Evolutionary conservation across 2,888 invertebrate species (phyloP).

Genomic region (Drosophila kuntzei): DNA sequence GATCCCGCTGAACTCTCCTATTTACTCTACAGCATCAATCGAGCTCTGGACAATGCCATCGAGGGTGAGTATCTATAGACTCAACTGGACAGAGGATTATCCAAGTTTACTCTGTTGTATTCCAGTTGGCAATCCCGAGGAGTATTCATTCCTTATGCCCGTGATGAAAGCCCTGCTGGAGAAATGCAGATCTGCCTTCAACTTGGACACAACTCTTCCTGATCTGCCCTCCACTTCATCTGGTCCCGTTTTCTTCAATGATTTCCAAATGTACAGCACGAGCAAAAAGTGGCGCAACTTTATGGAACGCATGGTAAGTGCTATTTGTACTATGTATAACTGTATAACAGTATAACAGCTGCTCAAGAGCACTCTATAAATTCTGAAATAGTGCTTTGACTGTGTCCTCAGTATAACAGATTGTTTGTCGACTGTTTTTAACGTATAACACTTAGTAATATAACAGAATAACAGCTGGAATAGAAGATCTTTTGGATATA

Average conservation of each 20-base stretch:
- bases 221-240: conserved; percentile 86
- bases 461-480: too few relatives aligned
- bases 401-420: too few relatives aligned
- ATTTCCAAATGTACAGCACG: conserved; percentile 87
- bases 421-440: too few relatives aligned
- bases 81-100: not conserved
- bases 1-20: conserved; percentile 87
- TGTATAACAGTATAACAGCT: too few relatives aligned
- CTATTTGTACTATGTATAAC: not conserved
- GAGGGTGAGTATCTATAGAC: conserved; percentile 80
- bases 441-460: too few relatives aligned
- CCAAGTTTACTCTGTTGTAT: not conserved
- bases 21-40: conserved; percentile 86
- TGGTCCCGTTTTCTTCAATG: conserved; percentile 88
- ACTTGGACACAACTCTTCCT: conserved; percentile 84
- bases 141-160: conserved; percentile 88
- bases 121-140: conserved; percentile 86
- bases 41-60: conserved; percentile 85
- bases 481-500: too few relatives aligned
- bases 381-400: too few relatives aligned
- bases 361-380: too few relatives aligned
- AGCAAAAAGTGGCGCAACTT: conserved; percentile 87
- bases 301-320: conserved; percentile 86
- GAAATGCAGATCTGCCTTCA: conserved; percentile 85
- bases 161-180: conserved; percentile 88